Conservation (phyloP, 1,140 invertebrate species). For the Druon quercuslanigerum region DNA sequence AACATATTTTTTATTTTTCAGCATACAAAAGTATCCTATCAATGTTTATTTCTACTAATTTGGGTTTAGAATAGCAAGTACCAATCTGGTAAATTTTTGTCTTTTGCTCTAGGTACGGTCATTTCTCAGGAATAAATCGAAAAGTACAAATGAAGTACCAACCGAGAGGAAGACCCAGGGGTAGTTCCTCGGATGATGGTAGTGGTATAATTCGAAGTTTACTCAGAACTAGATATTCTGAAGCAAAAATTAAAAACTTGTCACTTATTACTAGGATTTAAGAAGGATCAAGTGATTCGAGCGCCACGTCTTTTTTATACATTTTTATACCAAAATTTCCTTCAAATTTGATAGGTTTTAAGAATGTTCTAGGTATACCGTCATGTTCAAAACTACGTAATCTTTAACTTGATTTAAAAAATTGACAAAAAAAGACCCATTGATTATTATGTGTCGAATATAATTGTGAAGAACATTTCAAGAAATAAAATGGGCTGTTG, state of each 20-base stretch:
- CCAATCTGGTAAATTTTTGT: constrained; percentile 50
- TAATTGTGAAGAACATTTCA: too few relatives aligned
- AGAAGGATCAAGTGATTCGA: too few relatives aligned
- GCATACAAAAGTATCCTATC: neutral
- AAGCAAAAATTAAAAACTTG: neutral
- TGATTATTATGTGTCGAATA: too few relatives aligned
- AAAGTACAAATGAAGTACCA: constrained; percentile 99
- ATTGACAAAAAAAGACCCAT: too few relatives aligned
- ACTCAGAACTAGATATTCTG: neutral
- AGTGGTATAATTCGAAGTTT: constrained; percentile 68
- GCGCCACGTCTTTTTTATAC: too few relatives aligned
- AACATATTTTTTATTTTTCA: neutral
- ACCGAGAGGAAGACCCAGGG: constrained; percentile 93
- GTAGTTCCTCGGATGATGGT: constrained; percentile 97
- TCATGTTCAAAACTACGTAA: too few relatives aligned
- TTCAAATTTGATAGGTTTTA: too few relatives aligned
- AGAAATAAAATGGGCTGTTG: too few relatives aligned
- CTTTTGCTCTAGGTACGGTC: constrained; percentile 90
- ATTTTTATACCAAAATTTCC: too few relatives aligned
- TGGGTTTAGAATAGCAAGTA: constrained; percentile 30
- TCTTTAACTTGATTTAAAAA: too few relatives aligned
- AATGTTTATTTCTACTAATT: constrained; percentile 37
- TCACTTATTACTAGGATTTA: constrained; percentile 2
- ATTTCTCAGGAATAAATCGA: constrained; percentile 99
- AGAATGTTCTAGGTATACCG: too few relatives aligned